Evolutionary conservation across 2,113 vertebrate species (phyloP), one percentile per base, ranked within the genome.

Genomic region (Cavia porcellus): DNA sequence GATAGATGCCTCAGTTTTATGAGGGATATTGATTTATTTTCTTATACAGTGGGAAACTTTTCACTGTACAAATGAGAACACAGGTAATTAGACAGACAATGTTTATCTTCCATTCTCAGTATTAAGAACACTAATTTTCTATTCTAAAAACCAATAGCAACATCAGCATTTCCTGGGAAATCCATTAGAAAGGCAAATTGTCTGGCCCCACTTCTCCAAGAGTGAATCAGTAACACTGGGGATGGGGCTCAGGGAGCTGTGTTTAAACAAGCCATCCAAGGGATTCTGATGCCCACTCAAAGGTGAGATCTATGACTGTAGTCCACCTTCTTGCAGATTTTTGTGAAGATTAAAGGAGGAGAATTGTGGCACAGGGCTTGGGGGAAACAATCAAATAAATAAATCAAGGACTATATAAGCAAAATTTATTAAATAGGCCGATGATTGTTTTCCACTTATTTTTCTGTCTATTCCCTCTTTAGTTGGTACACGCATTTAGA

Each of bases 361-460:
- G 94, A 88, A 80, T 42, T 50, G 72, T 84, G n/a, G 52, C 68
- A 59, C 1, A 17, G 12, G 47, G 20, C 52, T 93, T 90, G 66
- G 75, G 62, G 77, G 79, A 86, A 97, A 86, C 5, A 87, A 74
- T 45, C 59, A 95, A 64, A 68, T 35, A 93, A 75, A 92, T 59
- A 94, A 80, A 94, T 87, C 35, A 90, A 96, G 20, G 25, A n/a
- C 25, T 64, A 64, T 30, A 89, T 68, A 94, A 87, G 52, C 89
- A 96, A 98, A 98, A 97, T 98, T 98, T 97, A 97, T 97, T 97
- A 98, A 96, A 96, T 97, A 97, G 97, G 92, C 96, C 96, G 97
- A 97, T 81, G 97, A 94, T 98, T 98, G 92, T 96, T 97, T 97
- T 97, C 61, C 98, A 98, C 84, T 98, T 97, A 95, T 98, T 98